Evolutionary conservation across 2,797 vertebrate genomes (phyloP).

Genomic region (Sciaenops ocellatus): DNA sequence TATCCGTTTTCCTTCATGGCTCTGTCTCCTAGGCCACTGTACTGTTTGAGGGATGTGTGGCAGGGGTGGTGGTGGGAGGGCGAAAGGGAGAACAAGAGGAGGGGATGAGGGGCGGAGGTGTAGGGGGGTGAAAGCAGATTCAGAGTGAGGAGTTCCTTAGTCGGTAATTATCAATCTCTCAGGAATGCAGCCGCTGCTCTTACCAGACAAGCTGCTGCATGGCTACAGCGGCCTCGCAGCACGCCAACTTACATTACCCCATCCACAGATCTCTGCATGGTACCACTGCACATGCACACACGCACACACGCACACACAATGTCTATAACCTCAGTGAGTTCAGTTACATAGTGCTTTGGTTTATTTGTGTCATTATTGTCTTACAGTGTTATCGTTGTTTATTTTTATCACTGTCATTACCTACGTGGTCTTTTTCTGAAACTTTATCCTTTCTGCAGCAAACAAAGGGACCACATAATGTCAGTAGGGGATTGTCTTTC

Average conservation of each 20-base stretch:
- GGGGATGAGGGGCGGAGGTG: slow-evolving; percentile 5
- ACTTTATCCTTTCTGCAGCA: slow-evolving; percentile 57
- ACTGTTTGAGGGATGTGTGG: slow-evolving; percentile 44
- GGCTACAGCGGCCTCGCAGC: slow-evolving; percentile 62
- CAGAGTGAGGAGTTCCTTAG: slow-evolving; percentile 74
- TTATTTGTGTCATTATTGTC: slow-evolving; percentile 58
- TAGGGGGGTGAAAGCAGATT: slow-evolving; percentile 63
- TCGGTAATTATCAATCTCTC: slow-evolving; percentile 85
- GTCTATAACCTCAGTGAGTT: slow-evolving; percentile 34
- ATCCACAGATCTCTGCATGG: slow-evolving; percentile 45
- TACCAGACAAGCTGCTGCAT: slow-evolving; percentile 83
- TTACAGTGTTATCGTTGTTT: slow-evolving; percentile 50
- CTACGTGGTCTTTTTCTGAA: slow-evolving; percentile 63
- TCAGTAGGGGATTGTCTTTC: slow-evolving; percentile 60
- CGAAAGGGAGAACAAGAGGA: slow-evolving; percentile 31
- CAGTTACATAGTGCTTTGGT: slow-evolving; percentile 34
- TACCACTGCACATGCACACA: not conserved
- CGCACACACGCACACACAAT: slow-evolving; percentile 3
- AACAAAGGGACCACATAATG: slow-evolving; percentile 71
- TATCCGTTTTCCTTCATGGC: slow-evolving; percentile 55
- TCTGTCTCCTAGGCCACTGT: slow-evolving; percentile 48
- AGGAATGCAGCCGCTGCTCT: slow-evolving; percentile 83
- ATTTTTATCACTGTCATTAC: slow-evolving; percentile 66
- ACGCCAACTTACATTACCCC: slow-evolving; percentile 45
- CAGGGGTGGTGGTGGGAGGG: slow-evolving; percentile 10